Evolutionary conservation across 1,140 invertebrate genomes (phyloP).

Genomic region (Plectrocnemia conspersa): DNA sequence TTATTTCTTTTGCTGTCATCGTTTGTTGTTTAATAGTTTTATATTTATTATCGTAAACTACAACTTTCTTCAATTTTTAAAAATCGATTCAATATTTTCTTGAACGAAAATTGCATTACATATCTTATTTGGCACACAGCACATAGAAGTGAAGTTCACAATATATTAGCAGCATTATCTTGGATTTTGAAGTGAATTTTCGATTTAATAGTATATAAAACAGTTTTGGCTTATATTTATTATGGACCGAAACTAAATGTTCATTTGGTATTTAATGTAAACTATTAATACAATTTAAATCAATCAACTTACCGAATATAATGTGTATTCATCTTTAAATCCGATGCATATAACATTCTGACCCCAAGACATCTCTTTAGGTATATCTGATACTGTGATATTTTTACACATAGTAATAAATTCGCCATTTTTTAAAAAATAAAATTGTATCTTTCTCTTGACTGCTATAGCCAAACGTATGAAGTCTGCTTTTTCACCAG

Average conservation of each 20-base stretch:
- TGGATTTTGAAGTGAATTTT: too few species aligned
- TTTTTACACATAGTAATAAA: conserved; percentile 73
- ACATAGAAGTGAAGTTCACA: too few species aligned
- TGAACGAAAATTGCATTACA: too few species aligned
- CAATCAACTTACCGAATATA: conserved; percentile 62
- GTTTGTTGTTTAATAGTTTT: too few species aligned
- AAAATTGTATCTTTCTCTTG: conserved; percentile 80
- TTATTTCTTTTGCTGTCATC: too few species aligned
- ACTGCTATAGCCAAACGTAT: conserved; percentile 85
- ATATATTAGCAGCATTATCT: too few species aligned
- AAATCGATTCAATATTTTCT: too few species aligned
- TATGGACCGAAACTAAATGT: conserved; percentile 2
- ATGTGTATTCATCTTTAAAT: conserved; percentile 76
- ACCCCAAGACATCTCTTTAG: conserved; percentile 81
- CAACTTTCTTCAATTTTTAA: too few species aligned
- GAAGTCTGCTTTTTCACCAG: conserved; percentile 67
- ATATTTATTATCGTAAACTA: too few species aligned
- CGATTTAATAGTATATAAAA: too few species aligned
- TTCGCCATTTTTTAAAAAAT: conserved; percentile 82
- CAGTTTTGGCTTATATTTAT: too few species aligned
- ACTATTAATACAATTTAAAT: conserved; percentile 25
- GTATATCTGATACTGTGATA: conserved; percentile 77
- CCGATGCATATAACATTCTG: conserved; percentile 77
- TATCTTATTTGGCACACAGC: too few species aligned
- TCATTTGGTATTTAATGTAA: neutral